Evolutionary conservation across 2,888 invertebrate genomes (phyloP).

Genomic region (Chrysina gloriosa): DNA sequence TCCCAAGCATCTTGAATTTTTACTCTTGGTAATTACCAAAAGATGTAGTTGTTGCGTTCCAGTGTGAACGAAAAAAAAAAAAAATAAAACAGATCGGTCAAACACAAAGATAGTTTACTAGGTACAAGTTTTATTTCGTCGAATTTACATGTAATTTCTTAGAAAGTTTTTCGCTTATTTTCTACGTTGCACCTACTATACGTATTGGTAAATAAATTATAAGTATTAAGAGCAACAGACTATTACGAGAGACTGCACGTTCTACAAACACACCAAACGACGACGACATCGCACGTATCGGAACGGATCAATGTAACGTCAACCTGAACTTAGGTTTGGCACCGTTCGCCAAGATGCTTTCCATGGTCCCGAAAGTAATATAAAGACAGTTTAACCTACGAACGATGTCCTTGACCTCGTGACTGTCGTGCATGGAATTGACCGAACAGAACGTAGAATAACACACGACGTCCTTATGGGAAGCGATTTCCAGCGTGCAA

Average conservation of each 20-base stretch:
- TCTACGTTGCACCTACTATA: slow-evolving; percentile 33
- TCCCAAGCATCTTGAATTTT: neutral
- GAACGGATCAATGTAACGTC: slow-evolving; percentile 54
- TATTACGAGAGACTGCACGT: neutral
- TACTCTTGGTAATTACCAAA: no score
- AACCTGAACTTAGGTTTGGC: slow-evolving; percentile 58
- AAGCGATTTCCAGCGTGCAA: slow-evolving; percentile 59
- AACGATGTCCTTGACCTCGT: slow-evolving; percentile 52
- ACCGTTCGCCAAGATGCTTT: slow-evolving; percentile 57
- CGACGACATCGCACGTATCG: neutral
- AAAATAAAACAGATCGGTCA: no score
- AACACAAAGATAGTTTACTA: no score
- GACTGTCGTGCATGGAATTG: slow-evolving; percentile 53
- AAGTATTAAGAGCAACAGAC: neutral
- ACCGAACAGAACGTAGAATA: slow-evolving; percentile 58
- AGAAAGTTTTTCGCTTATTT: slow-evolving; percentile 18
- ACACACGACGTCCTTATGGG: slow-evolving; percentile 54
- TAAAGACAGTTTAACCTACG: slow-evolving; percentile 57
- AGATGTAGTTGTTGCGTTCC: no score
- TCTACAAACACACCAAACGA: neutral
- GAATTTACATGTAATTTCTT: slow-evolving; percentile 23
- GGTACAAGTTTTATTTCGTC: slow-evolving; percentile 14
- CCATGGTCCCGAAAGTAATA: slow-evolving; percentile 55
- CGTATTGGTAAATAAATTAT: neutral
- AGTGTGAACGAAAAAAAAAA: neutral